Base-by-base conservation (phyloP, 1,140 invertebrate species). In the Oppia nitens region DNA sequence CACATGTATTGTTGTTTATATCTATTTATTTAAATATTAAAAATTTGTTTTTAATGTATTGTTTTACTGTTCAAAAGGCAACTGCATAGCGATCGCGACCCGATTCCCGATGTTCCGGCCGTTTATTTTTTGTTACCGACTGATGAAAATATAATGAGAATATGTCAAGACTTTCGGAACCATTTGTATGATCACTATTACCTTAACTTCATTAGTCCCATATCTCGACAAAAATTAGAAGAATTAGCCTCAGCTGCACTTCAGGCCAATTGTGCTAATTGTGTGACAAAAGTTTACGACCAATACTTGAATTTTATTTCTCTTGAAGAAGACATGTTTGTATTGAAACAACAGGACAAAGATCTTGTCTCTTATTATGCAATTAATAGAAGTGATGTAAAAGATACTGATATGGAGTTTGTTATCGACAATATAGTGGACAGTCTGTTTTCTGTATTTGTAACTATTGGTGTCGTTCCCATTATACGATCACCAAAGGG, bases 221-320 rank as follows among this genome's bases (percentile, higher is more conserved):
- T 99, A 60, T 83, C 89, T 3, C 76, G 95, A 58, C 85, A 89
- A 67, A 89, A 87, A 72, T 78, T 99, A 57, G 96, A 99, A 77
- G 89, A 97, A 70, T 75, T 99, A 51, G 96, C 95, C 4, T 79
- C 83, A 23, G 83, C 89, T 27, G 88, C 94, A 0, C 78, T 98
- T 24, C 83, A 90, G 64, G 81, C 86, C 2, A 86, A 87, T 67
- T 84, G 83, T 67, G 86, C 92, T 23, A 78, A 84, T 29, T 84
- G 85, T 70, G 88, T 99, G 55, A 85, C 91, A 55, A 97, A 96
- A 75, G 85, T 96, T 40, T 94, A 81, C 72, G 92, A 96, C 73
- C 95, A 98, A 72, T 98, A 98, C 79, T 76, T 97, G 29, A 97
- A 98, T 75, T 99, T 98, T 70, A 97, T 99, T 66, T 87, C 87